Percentiles rank a stretch among this genome's conserved stretches.
Conservation (phyloP, 2,888 invertebrate genomes). For the Leptura quadrifasciata region DNA sequence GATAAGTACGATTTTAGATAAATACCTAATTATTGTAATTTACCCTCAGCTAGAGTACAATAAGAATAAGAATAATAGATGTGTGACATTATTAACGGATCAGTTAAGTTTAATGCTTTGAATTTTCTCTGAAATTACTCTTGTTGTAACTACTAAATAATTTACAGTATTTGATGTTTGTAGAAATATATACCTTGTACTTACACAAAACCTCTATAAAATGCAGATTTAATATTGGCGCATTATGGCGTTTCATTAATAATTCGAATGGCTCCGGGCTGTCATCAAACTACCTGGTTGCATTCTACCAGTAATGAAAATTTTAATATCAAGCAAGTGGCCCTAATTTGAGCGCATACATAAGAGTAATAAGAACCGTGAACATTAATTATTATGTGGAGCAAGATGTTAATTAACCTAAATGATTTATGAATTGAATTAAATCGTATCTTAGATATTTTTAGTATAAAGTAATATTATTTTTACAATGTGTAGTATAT, state of each 20-base stretch:
- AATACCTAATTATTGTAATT: too few species aligned
- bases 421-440: background rate
- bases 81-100: too few species aligned
- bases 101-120: background rate
- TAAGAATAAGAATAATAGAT: too few species aligned
- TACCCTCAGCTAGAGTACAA: too few species aligned
- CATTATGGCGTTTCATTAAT: conserved; percentile 16
- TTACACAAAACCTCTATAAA: background rate
- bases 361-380: background rate
- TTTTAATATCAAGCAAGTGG: background rate
- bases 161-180: background rate
- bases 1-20: too few species aligned
- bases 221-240: conserved; percentile 1
- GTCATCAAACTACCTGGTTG: background rate
- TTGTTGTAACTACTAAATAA: background rate
- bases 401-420: background rate
- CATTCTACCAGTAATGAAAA: conserved; percentile 4
- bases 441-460: background rate
- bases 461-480: background rate
- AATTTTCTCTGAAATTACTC: background rate
- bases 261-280: conserved; percentile 18
- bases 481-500: too few species aligned
- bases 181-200: background rate
- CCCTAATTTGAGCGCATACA: background rate
- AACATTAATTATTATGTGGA: background rate